Percentiles rank a stretch among this genome's conserved stretches.
Evolutionary conservation across 2,797 vertebrate genomes (phyloP).

Genomic region (Notolabrus celidotus): DNA sequence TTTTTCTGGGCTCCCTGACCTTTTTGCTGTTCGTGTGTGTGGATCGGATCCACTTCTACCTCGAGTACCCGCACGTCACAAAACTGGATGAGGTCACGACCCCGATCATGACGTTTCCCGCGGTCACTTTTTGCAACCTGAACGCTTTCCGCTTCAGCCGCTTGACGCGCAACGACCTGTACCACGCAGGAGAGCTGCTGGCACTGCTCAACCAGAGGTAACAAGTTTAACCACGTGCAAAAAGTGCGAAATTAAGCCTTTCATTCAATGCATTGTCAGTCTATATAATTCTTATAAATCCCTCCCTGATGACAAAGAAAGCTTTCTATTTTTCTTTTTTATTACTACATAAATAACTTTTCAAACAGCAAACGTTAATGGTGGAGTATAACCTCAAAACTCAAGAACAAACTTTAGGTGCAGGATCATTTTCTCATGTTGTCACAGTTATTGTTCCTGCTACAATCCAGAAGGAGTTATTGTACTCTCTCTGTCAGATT

Average conservation of each 20-base stretch:
- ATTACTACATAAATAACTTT: no score
- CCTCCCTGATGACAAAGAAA: no score
- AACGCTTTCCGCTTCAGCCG: slow-evolving; percentile 98
- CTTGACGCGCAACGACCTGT: slow-evolving; percentile 97
- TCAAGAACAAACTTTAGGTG: no score
- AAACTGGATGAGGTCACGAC: slow-evolving; percentile 94
- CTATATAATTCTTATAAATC: no score
- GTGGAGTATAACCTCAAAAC: no score
- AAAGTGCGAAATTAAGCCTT: neutral
- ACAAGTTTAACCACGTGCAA: neutral
- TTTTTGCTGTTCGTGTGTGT: slow-evolving; percentile 94
- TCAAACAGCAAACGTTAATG: no score
- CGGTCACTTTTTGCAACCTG: slow-evolving; percentile 98
- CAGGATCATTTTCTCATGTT: no score
- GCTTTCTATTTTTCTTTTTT: no score
- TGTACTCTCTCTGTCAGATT: no score
- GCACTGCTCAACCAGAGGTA: slow-evolving; percentile 97
- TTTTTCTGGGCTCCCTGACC: slow-evolving; percentile 93
- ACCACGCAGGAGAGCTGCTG: slow-evolving; percentile 96
- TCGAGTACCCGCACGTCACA: slow-evolving; percentile 97
- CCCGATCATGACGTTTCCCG: slow-evolving; percentile 93
- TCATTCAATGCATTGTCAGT: no score
- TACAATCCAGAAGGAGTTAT: no score
- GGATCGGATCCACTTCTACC: slow-evolving; percentile 96
- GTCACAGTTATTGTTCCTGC: no score